Base-by-base conservation (phyloP, 37 sponge, comb jelly and placozoan species). In the Mnemiopsis leidyi region DNA sequence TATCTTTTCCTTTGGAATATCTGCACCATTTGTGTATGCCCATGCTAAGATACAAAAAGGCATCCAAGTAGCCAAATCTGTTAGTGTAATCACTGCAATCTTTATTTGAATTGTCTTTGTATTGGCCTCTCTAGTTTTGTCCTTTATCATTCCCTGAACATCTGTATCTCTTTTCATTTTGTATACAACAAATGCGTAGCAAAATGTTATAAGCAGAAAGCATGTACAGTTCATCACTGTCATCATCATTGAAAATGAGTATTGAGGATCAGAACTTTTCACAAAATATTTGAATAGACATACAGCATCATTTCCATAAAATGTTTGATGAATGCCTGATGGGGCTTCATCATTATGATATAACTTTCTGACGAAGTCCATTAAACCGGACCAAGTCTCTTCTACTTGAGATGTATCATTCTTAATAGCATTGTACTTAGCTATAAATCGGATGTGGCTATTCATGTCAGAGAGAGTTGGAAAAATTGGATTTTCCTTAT, bases 241-340 rank as follows among this genome's bases (percentile, higher is more conserved):
- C 73, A 69, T 69, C 29, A 25, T 25, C n/a, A 69, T n/a, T 2
- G 73, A 69, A 69, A 23, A 69, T 20, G 24, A 21, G 21, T 69
- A 69, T 69, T 69, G 73, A 2, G 73, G 73, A 25, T 69, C 73
- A n/a, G 73, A 28, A 5, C 2, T 69, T 25, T 69, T 25, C 3
- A 69, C 73, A 69, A 69, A 69, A 20, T 69, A 69, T 69, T 69
- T 69, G 29, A 69, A 69, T 28, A 69, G 3, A 69, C 73, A 69
- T 5, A 69, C 73, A 69, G 73, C 24, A 69, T 69, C 29, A 69
- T 69, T 25, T 25, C 73, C 73, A 69, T 69, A 69, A 25, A 69
- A 69, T 69, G 73, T 69, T 25, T 69, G 23, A 20, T 69, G 29
- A n/a, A 25, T 25, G 2, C 29, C 29, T 28, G 9, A 5, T 28